Evolutionary conservation across 2,888 invertebrate species (phyloP), one percentile per base, ranked within the genome.

Genomic region (Hoplodrina blanda): DNA sequence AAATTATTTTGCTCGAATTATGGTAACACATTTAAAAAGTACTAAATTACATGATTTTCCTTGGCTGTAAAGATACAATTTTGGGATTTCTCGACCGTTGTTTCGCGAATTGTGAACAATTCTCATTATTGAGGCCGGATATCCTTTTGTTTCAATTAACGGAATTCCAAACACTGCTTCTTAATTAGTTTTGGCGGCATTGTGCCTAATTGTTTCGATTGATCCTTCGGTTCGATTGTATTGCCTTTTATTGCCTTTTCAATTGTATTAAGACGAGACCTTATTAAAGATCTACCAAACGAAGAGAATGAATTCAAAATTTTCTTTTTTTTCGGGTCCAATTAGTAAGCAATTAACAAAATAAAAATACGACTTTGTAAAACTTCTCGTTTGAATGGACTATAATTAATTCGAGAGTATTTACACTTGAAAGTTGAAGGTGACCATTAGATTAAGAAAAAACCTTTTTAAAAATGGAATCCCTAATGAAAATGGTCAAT

Each of bases 141-240:
- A 82, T 69, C 71, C 66, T 65, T 65, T 79, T 75, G 80, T 79
- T 79, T 69, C 60, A 82, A 78, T 69, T 78, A 82, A 65, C 57
- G 56, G 69, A 72, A 78, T 76, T 71, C 66, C 63, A 66, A 70
- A 73, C 69, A 71, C 54, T 25, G 41, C 30, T 63, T 50, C 64
- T 64, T 69, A 76, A 69, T 82, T 72, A 46, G 62, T 72, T 62
- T 79, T 72, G 52, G 60, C 54, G 75, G 67, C 46, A 65, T 72
- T 78, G 62, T 65, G 13, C 19, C 25, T 76, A 76, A 68, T 82
- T 80, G 69, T 69, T 65, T 69, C 52, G 65, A 75, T 75, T 69
- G 59, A 62, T 56, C 41, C 41, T 62, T 75, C 25, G 46, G 55
- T 75, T 57, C 60, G 55, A 80, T 80, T 67, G 55, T 54, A 19